Evolutionary conservation across 2,888 invertebrate species (phyloP).

Genomic region (Dasysyrphus tricinctus): DNA sequence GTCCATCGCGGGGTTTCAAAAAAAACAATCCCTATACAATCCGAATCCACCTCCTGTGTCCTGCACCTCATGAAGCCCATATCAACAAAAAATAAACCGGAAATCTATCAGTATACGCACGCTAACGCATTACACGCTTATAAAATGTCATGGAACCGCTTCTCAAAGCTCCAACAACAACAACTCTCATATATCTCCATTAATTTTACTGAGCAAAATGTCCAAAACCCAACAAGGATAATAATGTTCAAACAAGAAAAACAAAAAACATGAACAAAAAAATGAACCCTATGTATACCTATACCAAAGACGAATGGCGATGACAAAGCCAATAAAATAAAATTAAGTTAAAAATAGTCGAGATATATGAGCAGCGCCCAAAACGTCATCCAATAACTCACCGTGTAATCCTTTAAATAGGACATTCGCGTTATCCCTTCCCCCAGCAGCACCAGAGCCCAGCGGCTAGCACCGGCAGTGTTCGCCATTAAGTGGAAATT

Average conservation of each 20-base stretch:
- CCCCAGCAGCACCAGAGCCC: not conserved
- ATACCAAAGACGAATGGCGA: slow-evolving; percentile 67
- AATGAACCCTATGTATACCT: slow-evolving; percentile 16
- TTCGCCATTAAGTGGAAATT: slow-evolving; percentile 70
- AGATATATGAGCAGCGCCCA: slow-evolving; percentile 79
- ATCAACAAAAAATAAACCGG: slow-evolving; percentile 46
- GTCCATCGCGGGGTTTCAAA: slow-evolving; percentile 2
- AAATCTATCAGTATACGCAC: slow-evolving; percentile 67
- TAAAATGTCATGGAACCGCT: slow-evolving; percentile 43
- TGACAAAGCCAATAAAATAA: slow-evolving; percentile 81
- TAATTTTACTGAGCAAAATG: slow-evolving; percentile 59
- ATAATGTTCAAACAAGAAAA: slow-evolving; percentile 19
- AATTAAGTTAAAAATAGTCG: slow-evolving; percentile 83
- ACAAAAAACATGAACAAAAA: slow-evolving; percentile 11
- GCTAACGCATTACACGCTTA: slow-evolving; percentile 69
- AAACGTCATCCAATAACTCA: slow-evolving; percentile 79
- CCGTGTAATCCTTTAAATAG: slow-evolving; percentile 83
- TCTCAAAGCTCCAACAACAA: slow-evolving; percentile 41
- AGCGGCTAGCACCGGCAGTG: slow-evolving; percentile 12
- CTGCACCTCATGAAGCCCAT: slow-evolving; percentile 24
- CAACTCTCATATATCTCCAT: slow-evolving; percentile 73
- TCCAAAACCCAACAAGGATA: slow-evolving; percentile 60
- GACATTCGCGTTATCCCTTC: slow-evolving; percentile 81
- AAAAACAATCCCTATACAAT: slow-evolving; percentile 7
- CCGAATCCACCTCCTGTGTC: not conserved